Evolutionary conservation across 2,888 invertebrate species (phyloP).

Genomic region (Morinoia aosen): DNA sequence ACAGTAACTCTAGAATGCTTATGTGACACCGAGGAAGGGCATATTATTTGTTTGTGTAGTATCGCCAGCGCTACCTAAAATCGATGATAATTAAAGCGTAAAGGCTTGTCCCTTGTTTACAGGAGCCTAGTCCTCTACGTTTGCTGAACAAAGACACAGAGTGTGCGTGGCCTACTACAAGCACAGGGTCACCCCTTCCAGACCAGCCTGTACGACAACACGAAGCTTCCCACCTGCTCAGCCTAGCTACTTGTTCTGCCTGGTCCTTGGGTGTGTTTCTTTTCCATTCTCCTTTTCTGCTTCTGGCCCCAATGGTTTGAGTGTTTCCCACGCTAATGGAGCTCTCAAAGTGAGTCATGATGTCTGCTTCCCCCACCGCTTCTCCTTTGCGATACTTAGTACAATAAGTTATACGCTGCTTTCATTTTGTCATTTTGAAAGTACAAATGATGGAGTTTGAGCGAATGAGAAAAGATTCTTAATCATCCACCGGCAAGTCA

Average conservation of each 20-base stretch:
- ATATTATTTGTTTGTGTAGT: neutral
- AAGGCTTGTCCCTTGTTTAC: constrained; percentile 8
- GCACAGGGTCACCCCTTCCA: neutral
- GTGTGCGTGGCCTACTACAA: constrained; percentile 20
- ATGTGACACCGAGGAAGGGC: neutral
- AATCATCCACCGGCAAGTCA: neutral
- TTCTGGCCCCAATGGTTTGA: neutral
- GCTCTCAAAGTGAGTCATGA: constrained; percentile 30
- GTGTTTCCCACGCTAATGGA: constrained; percentile 35
- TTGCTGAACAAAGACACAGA: neutral
- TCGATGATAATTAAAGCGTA: constrained; percentile 23
- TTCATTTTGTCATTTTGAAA: neutral
- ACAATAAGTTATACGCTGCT: neutral
- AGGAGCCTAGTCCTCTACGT: neutral
- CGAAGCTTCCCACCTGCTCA: neutral
- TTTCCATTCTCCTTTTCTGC: neutral
- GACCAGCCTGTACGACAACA: neutral
- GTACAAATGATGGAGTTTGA: neutral
- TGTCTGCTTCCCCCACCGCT: neutral
- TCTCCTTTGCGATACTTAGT: neutral
- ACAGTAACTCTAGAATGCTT: neutral
- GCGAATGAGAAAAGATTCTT: neutral
- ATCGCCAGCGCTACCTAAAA: neutral
- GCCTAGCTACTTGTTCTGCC: neutral
- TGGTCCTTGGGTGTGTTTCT: constrained; percentile 2